phyloP scores from a whole-genome alignment of 2,888 invertebrate species.

The Cantharis rufa region DNA sequence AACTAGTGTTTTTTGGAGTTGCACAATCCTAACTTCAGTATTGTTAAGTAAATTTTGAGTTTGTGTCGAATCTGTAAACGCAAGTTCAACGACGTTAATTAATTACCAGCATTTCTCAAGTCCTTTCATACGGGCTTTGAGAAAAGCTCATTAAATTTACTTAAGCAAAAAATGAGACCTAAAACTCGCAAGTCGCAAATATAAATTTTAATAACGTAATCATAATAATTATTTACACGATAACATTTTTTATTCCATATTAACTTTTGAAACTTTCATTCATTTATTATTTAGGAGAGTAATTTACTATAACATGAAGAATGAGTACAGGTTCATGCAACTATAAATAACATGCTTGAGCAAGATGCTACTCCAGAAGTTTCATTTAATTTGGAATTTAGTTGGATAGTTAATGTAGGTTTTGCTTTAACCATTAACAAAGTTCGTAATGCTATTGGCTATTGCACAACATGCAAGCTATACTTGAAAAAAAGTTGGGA shows the following conservation, averaged over 20 bases:
- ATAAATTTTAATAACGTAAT: neutral
- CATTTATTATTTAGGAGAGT: neutral
- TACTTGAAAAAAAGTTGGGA: neutral
- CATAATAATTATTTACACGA: neutral
- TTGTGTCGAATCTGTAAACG: neutral
- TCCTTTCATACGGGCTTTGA: neutral
- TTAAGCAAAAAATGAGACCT: neutral
- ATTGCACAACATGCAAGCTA: constrained; percentile 2
- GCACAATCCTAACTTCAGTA: neutral
- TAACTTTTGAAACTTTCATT: neutral
- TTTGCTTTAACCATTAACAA: constrained; percentile 4
- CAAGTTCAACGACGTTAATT: neutral
- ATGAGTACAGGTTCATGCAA: neutral
- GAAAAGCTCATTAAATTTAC: neutral
- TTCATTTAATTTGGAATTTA: constrained; percentile 10
- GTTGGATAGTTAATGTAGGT: constrained; percentile 8
- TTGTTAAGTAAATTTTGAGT: neutral
- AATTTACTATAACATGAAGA: neutral
- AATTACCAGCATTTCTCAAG: neutral
- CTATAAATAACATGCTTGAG: neutral
- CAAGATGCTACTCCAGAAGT: constrained; percentile 5
- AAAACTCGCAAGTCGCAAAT: neutral
- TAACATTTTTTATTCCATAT: neutral
- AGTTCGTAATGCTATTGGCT: constrained; percentile 1
- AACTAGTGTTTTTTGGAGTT: neutral